Evolutionary conservation across 2,113 vertebrate species (phyloP).

Genomic region (Anthoscopus minutus): DNA sequence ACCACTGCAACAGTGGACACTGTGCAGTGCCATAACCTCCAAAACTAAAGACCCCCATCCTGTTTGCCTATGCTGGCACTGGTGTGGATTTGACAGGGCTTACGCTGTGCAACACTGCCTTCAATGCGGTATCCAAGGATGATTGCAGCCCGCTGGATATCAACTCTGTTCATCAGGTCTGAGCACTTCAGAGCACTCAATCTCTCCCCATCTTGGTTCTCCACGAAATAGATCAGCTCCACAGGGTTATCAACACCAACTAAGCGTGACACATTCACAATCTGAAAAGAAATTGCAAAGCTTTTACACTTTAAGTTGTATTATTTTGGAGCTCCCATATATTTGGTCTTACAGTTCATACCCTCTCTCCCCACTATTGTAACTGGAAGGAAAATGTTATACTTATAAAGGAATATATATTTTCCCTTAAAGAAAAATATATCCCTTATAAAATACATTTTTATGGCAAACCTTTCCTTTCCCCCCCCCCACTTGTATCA

Average conservation of each 20-base stretch:
- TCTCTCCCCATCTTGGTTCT: constrained; percentile 82
- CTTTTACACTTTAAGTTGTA: not conserved
- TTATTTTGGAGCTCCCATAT: not conserved
- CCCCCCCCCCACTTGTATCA: fast-evolving
- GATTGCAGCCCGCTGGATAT: constrained; percentile 92
- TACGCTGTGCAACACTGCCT: constrained; percentile 88
- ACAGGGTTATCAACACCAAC: constrained; percentile 81
- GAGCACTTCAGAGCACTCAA: constrained; percentile 81
- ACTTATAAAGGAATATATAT: no score
- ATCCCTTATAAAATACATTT: not conserved
- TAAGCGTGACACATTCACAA: constrained; percentile 83
- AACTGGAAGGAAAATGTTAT: not conserved
- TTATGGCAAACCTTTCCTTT: not conserved
- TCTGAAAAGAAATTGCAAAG: constrained; percentile 66
- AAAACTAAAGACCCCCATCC: not conserved
- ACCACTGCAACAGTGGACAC: not conserved
- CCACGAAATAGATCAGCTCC: constrained; percentile 93
- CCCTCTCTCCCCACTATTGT: not conserved
- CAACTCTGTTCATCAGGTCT: constrained; percentile 84
- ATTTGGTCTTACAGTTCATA: not conserved
- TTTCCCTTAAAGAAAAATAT: no score
- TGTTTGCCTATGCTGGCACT: not conserved
- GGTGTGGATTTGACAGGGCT: constrained; percentile 51
- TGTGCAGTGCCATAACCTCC: not conserved
- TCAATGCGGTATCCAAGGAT: constrained; percentile 93